Conservation (phyloP, 2,113 vertebrate species). For the Otus sunia region DNA sequence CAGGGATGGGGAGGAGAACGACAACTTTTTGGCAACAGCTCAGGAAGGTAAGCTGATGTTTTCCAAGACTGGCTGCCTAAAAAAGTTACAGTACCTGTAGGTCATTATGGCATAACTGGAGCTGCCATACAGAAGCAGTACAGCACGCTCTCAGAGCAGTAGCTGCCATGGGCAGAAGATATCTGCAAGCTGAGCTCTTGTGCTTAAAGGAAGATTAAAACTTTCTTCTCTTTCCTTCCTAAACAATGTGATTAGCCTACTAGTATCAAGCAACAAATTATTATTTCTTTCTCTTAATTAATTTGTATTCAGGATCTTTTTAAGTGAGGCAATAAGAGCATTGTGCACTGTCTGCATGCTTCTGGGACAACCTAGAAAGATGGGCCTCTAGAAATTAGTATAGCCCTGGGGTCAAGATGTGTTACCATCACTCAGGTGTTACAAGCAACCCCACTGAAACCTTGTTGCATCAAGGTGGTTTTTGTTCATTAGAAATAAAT, state of each 20-base stretch:
- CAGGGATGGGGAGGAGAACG: accelerated
- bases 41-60: not conserved
- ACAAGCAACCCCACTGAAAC: not conserved
- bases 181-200: accelerated
- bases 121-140: not conserved
- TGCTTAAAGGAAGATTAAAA: not conserved
- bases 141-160: not conserved
- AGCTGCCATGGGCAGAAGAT: not conserved
- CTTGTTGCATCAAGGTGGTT: not conserved
- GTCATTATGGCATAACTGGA: not conserved
- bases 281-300: not conserved
- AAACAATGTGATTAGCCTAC: not conserved
- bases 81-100: not conserved
- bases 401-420: not conserved
- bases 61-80: not conserved
- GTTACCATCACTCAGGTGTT: not conserved
- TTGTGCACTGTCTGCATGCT: not conserved
- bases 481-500: not conserved
- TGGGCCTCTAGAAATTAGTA: not conserved
- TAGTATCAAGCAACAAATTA: not conserved
- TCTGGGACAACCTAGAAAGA: not conserved
- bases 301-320: not conserved
- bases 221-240: not conserved
- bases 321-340: not conserved
- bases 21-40: not conserved